Conservation (phyloP, 2,113 vertebrate genomes). For the Vanacampus margaritifer region DNA sequence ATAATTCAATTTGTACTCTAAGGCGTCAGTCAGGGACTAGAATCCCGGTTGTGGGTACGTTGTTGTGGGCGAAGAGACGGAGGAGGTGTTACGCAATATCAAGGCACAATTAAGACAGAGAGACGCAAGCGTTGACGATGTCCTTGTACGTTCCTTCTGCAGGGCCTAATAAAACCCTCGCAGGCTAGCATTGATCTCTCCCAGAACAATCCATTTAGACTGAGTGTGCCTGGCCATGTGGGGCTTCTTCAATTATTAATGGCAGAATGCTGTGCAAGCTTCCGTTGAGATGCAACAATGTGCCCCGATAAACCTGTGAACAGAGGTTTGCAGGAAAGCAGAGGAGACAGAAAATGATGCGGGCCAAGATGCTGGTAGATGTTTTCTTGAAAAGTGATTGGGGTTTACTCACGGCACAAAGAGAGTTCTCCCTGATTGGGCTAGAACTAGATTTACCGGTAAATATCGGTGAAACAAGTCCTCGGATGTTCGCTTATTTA, state of each 20-base stretch:
- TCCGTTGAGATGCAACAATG: conserved; percentile 67
- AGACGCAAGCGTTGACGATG: conserved; percentile 39
- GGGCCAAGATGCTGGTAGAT: not conserved
- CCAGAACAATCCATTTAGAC: conserved; percentile 74
- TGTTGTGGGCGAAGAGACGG: conserved; percentile 14
- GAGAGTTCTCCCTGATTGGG: not conserved
- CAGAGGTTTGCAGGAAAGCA: conserved; percentile 35
- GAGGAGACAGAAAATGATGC: conserved; percentile 18
- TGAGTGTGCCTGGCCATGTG: conserved; percentile 63
- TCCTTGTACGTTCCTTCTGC: conserved; percentile 65
- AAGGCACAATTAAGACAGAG: conserved; percentile 57
- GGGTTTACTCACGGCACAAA: not conserved
- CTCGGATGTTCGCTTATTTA: too few relatives aligned
- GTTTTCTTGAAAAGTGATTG: not conserved
- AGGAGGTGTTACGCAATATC: conserved; percentile 15
- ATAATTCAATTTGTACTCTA: conserved; percentile 40
- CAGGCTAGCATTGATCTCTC: conserved; percentile 68
- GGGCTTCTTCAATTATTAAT: conserved; percentile 73
- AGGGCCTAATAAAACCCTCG: conserved; percentile 69
- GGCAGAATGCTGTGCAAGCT: conserved; percentile 66
- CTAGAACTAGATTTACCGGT: too few relatives aligned
- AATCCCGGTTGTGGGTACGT: conserved; percentile 4
- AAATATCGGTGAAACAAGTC: too few relatives aligned
- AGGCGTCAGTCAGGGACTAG: not conserved
- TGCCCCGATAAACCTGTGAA: conserved; percentile 60